phyloP scores from a whole-genome alignment of 2,888 invertebrate species.

The Cyclophora punctaria region DNA sequence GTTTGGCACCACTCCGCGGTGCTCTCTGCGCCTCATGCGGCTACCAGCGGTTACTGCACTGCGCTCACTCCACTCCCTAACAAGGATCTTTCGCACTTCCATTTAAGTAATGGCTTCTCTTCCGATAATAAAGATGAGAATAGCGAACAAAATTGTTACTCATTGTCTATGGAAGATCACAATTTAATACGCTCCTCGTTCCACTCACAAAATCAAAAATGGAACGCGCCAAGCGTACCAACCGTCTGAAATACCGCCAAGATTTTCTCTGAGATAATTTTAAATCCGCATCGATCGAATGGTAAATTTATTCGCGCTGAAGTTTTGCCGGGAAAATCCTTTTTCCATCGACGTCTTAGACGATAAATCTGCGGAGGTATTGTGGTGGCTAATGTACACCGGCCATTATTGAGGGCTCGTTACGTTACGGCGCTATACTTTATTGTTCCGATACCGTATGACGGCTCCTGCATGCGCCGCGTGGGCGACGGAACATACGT shows the following conservation, averaged over 20 bases:
- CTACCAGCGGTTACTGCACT: constrained; percentile 41
- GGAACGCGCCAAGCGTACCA: no score
- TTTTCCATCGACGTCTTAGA: constrained; percentile 49
- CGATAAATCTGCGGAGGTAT: constrained; percentile 58
- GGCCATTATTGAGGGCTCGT: constrained; percentile 37
- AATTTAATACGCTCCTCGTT: no score
- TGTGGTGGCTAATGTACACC: constrained; percentile 56
- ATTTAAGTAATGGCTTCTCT: constrained; percentile 5
- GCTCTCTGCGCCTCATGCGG: constrained; percentile 24
- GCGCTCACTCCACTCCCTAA: constrained; percentile 34
- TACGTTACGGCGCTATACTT: constrained; percentile 29
- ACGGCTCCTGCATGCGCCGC: constrained; percentile 25
- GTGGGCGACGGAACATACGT: constrained; percentile 1
- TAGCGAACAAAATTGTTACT: constrained; percentile 14
- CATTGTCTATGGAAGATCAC: constrained; percentile 1
- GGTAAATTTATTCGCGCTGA: constrained; percentile 44
- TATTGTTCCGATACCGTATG: constrained; percentile 23
- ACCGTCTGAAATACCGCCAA: constrained; percentile 4
- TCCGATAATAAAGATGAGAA: no score
- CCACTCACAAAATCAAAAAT: no score
- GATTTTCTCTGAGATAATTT: constrained; percentile 15
- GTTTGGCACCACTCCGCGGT: constrained; percentile 39
- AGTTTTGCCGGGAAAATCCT: constrained; percentile 48
- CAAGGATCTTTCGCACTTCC: constrained; percentile 37
- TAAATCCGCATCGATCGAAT: constrained; percentile 35